Evolutionary conservation across 2,888 invertebrate genomes (phyloP), one percentile per base, ranked within the genome.

Genomic region (Phengaris alcon): DNA sequence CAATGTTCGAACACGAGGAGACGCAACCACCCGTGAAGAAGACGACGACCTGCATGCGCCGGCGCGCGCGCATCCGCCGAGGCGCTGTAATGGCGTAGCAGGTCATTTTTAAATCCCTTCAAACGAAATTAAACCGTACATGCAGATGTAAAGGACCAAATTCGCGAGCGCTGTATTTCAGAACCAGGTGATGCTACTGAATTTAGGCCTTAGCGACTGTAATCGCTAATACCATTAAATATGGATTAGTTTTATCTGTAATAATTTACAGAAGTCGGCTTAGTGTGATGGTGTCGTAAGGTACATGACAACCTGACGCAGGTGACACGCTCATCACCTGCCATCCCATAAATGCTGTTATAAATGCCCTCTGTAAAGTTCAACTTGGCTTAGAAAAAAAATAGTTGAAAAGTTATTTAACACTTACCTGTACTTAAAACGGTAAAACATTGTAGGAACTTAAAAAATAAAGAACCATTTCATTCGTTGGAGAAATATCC

Each of bases 21-120:
- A 22, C 8, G 77, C 73, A 78, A 74, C 77, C 77, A 78, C 77
- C 79, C 83, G 80, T 78, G 81, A 79, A 79, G 79, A 79, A 83
- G 86, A 83, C 90, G 87, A 81, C 89, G 89, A 87, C 87, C 88
- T 78, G 87, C 87, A 88, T 87, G 89, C 88, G 85, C 84, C 84
- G 84, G 78, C 86, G 89, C 87, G 86, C 84, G 87, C 86, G 83
- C 89, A 86, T 79, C 84, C 83, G 85, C 85, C 88, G 88, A 84
- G 85, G 84, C 22, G 70, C 70, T 70, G 69, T n/a, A 59, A 59
- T 59, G 10, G 59, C 59, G 59, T 59, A 59, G 59, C 59, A 59
- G 22, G 59, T 59, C 59, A 10, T 59, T 35, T 64, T 6, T 2
- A 44, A 44, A 64, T 9, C 35, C 6, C 13, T 12, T 35, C 35